A percentile compares a stretch with the other conserved stretches of the same genome.
Evolutionary conservation across 2,888 invertebrate species (phyloP).

Genomic region (Coecobrya sp.): DNA sequence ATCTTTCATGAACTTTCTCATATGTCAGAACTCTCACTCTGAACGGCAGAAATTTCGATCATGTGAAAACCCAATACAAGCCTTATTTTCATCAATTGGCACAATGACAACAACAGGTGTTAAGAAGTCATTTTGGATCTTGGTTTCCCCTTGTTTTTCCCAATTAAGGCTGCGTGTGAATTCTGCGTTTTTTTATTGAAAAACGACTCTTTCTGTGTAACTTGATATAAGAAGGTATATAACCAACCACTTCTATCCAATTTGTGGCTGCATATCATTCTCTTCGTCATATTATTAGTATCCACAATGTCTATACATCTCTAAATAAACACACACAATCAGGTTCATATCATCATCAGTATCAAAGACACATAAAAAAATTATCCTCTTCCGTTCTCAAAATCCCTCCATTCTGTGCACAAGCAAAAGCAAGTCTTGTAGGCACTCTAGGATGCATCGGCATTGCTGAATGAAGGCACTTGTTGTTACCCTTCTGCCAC

Average conservation of each 20-base stretch:
- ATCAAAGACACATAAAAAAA: constrained; percentile 36
- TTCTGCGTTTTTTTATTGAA: not conserved
- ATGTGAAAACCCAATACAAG: too few relatives aligned
- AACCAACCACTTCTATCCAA: not conserved
- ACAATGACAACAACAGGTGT: constrained; percentile 1
- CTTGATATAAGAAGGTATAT: not conserved
- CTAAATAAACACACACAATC: constrained; percentile 19
- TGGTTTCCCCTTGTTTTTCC: not conserved
- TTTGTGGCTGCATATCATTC: constrained; percentile 13
- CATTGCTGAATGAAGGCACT: not conserved
- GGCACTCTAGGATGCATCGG: not conserved
- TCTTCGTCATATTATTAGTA: not conserved
- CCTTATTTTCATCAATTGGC: too few relatives aligned
- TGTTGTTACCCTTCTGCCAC: not conserved
- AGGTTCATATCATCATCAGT: constrained; percentile 33
- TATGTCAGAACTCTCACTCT: too few relatives aligned
- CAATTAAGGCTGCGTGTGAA: constrained; percentile 41
- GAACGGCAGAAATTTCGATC: too few relatives aligned
- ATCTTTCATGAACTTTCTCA: too few relatives aligned
- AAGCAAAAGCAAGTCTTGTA: constrained; percentile 18
- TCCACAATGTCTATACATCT: not conserved
- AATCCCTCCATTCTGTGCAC: constrained; percentile 43
- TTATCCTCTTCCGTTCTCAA: constrained; percentile 67
- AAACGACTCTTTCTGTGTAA: not conserved
- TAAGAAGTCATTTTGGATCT: not conserved